A percentile compares a stretch with the other conserved stretches of the same genome.
Evolutionary conservation across 2,797 vertebrate species (phyloP).

Genomic region (Acanthurus lineatus): DNA sequence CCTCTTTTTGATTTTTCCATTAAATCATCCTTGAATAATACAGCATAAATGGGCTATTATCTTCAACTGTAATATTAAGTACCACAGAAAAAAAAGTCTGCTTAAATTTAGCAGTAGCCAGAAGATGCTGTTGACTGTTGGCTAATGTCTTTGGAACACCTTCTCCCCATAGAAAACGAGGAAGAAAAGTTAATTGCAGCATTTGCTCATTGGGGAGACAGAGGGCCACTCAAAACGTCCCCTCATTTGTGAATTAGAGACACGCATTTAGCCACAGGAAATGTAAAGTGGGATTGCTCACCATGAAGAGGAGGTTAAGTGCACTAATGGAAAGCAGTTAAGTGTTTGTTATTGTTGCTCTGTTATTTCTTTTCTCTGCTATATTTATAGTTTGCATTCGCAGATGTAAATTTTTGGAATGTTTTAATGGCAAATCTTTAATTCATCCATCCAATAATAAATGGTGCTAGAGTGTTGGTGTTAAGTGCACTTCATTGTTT

Average conservation of each 20-base stretch:
- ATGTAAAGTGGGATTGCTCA: conserved; percentile 78
- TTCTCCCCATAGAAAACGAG: conserved; percentile 81
- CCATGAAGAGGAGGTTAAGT: conserved; percentile 83
- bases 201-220: conserved; percentile 93
- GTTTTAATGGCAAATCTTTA: conserved; percentile 57
- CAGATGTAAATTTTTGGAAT: conserved; percentile 79
- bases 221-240: conserved; percentile 95
- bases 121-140: conserved; percentile 85
- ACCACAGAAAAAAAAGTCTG: conserved; percentile 84
- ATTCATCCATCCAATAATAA: conserved; percentile 86
- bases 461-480: conserved; percentile 87
- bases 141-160: conserved; percentile 95
- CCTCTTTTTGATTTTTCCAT: conserved; percentile 85
- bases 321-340: conserved; percentile 85
- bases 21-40: conserved; percentile 89
- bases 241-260: conserved; percentile 94
- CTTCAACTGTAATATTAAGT: conserved; percentile 90
- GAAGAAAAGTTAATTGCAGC: conserved; percentile 93
- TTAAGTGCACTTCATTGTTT: conserved; percentile 63
- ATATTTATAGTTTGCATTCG: conserved; percentile 89
- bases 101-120: conserved; percentile 89
- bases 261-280: conserved; percentile 89
- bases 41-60: conserved; percentile 88
- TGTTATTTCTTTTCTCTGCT: conserved; percentile 75
- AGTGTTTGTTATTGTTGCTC: conserved; percentile 83